Evolutionary conservation across 2,888 invertebrate genomes (phyloP).

Genomic region (Ecliptopera silaceata): DNA sequence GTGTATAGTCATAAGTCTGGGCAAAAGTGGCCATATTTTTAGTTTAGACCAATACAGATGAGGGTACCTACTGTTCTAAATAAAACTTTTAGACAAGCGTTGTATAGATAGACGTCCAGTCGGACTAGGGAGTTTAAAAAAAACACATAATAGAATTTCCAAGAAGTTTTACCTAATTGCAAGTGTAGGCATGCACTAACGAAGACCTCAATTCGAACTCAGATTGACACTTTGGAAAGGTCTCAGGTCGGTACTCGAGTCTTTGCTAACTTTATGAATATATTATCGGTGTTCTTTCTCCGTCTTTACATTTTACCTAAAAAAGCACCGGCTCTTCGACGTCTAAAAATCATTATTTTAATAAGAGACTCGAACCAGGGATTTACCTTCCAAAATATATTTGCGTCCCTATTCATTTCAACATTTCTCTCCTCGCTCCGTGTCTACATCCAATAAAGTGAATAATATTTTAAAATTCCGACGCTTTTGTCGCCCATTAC

Average conservation of each 20-base stretch:
- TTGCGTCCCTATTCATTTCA: conserved; percentile 34
- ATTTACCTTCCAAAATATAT: conserved; percentile 34
- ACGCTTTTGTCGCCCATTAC: conserved; percentile 39
- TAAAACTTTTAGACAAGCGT: too few relatives aligned
- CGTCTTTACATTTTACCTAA: conserved; percentile 42
- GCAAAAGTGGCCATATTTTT: too few relatives aligned
- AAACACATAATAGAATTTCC: too few relatives aligned
- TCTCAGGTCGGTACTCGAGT: conserved; percentile 21
- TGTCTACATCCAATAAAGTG: conserved; percentile 39
- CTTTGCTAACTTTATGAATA: conserved; percentile 48
- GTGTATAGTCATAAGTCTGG: too few relatives aligned
- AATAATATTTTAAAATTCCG: conserved; percentile 37
- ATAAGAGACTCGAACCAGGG: conserved; percentile 32
- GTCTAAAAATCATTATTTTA: conserved; percentile 44
- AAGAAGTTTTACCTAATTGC: neutral
- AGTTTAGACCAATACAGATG: too few relatives aligned
- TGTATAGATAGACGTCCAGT: too few relatives aligned
- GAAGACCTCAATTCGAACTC: conserved; percentile 9
- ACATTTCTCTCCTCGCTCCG: conserved; percentile 28
- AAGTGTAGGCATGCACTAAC: conserved; percentile 5
- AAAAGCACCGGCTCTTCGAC: conserved; percentile 36
- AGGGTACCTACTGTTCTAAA: too few relatives aligned
- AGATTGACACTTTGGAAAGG: conserved; percentile 12
- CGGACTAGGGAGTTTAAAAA: too few relatives aligned
- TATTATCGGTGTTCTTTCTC: conserved; percentile 47